Base-by-base conservation (phyloP, 2,113 vertebrate genomes). In the Caloenas nicobarica region DNA sequence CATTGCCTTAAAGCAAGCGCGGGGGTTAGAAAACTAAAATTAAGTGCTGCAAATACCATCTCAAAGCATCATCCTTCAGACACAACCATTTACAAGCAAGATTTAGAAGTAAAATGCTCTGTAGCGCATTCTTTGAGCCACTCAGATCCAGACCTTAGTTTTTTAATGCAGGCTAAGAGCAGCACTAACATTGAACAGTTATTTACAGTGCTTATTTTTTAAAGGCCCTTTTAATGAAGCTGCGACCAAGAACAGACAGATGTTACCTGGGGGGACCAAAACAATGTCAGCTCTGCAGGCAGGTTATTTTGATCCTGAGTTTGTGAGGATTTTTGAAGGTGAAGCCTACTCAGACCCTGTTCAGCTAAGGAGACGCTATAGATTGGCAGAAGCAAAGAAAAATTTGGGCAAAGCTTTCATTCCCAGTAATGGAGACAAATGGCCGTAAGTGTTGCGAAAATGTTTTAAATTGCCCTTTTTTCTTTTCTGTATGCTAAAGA, bases 221-320 rank as follows among this genome's bases (percentile, higher is more conserved):
- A 85, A 97, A 98, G 98, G 98, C 86, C 97, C 97, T 5, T 99
- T 99, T 97, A 99, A 99, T 42, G 99, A 99, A 79, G 96, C 98
- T 44, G 98, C 98, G 9, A 95, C 98, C 96, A 99, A 98, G 91
- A 98, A 97, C 78, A 98, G 89, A 70, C 99, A 99, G 95, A 99
- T 99, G 97, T 89, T 98, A 78, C 89, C 97, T 2, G 98, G 97
- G 9, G 95, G 97, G 5, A 66, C 95, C 17, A 98, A 98, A 93
- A 87, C 86, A 40, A 96, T 97, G 92, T 98, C 98, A 48, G 96
- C 94, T 64, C 98, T 98, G 42, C 99, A 99, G 90, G 98, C 93
- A 51, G 98, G 99, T 73, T 99, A 98, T 89, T 99, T 99, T 82
- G 98, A 99, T 31, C 84, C 97, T 65, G 96, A 97, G 61, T 99